Percentiles rank a stretch among this genome's conserved stretches.
These are phyloP conservation scores for Spea hammondii DNA, from an alignment of 2,797 vertebrate species.

Conservation along the genomic window DNA sequence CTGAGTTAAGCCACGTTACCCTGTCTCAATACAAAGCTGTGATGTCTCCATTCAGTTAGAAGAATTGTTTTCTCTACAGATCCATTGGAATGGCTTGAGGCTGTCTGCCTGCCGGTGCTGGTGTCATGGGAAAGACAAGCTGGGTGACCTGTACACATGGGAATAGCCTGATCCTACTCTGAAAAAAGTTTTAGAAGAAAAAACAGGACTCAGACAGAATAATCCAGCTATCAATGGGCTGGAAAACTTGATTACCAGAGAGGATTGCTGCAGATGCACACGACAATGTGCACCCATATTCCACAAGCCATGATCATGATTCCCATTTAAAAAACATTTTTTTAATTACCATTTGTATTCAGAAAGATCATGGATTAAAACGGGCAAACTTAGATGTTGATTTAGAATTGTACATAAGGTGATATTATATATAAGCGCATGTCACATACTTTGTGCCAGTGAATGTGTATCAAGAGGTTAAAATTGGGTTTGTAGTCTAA, in stretches of 20 bases:
- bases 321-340: too few relatives aligned
- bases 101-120: conserved; percentile 64
- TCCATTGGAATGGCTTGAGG: conserved; percentile 59
- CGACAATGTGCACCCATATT: too few relatives aligned
- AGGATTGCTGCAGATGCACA: neutral
- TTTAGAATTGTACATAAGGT: too few relatives aligned
- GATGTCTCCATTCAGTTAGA: conserved; percentile 77
- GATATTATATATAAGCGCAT: too few relatives aligned
- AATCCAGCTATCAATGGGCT: neutral
- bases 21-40: conserved; percentile 65
- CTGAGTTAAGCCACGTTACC: conserved; percentile 58
- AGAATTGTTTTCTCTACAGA: conserved; percentile 70
- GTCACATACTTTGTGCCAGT: too few relatives aligned
- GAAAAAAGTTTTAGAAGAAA: conserved; percentile 34
- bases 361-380: too few relatives aligned
- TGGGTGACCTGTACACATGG: conserved; percentile 67
- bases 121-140: conserved; percentile 88
- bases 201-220: neutral
- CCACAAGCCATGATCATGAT: too few relatives aligned
- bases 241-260: neutral
- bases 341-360: too few relatives aligned
- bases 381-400: too few relatives aligned
- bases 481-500: too few relatives aligned
- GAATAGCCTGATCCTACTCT: conserved; percentile 64
- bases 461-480: too few relatives aligned